A percentile compares a stretch with the other conserved stretches of the same genome.
Conservation (phyloP, 2,113 vertebrate genomes). For the Chaenocephalus aceratus region DNA sequence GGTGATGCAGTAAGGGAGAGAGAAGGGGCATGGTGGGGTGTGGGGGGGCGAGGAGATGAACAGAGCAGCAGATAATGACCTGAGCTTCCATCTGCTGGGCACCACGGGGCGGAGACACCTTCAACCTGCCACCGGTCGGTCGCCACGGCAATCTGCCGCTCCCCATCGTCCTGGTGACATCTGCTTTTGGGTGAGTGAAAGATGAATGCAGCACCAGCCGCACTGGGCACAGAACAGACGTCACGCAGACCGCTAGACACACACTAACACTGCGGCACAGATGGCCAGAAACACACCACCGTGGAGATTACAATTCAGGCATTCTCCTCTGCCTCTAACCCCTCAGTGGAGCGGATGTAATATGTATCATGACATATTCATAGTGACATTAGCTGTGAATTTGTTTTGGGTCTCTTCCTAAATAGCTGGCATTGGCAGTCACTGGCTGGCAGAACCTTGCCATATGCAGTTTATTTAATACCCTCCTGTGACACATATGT, state of each 20-base stretch:
- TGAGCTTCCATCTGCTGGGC: constrained; percentile 78
- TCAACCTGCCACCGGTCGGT: constrained; percentile 77
- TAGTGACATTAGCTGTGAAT: constrained; percentile 32
- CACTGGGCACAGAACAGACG: constrained; percentile 69
- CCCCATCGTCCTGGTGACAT: constrained; percentile 82
- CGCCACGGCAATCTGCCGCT: constrained; percentile 80
- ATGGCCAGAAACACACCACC: constrained; percentile 70
- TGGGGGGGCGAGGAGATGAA: constrained; percentile 54
- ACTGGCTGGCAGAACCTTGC: constrained; percentile 28
- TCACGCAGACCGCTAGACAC: constrained; percentile 69
- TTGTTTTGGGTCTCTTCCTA: constrained; percentile 45
- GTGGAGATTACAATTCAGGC: constrained; percentile 70
- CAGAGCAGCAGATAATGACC: constrained; percentile 77
- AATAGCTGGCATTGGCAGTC: constrained; percentile 32
- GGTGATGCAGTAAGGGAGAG: constrained; percentile 29
- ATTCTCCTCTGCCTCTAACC: constrained; percentile 61
- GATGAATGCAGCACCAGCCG: constrained; percentile 80
- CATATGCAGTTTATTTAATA: constrained; percentile 29
- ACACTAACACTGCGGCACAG: constrained; percentile 75
- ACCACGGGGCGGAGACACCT: constrained; percentile 78
- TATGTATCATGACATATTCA: constrained; percentile 59
- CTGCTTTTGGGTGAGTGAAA: constrained; percentile 84
- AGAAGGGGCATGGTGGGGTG: constrained; percentile 12
- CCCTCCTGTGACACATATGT: constrained; percentile 25
- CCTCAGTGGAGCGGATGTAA: constrained; percentile 54